Percentiles rank a stretch among this genome's conserved stretches.
These are phyloP conservation scores for Rhinogobio ventralis DNA, from an alignment of 2,797 vertebrate genomes.

Conservation along the genomic window DNA sequence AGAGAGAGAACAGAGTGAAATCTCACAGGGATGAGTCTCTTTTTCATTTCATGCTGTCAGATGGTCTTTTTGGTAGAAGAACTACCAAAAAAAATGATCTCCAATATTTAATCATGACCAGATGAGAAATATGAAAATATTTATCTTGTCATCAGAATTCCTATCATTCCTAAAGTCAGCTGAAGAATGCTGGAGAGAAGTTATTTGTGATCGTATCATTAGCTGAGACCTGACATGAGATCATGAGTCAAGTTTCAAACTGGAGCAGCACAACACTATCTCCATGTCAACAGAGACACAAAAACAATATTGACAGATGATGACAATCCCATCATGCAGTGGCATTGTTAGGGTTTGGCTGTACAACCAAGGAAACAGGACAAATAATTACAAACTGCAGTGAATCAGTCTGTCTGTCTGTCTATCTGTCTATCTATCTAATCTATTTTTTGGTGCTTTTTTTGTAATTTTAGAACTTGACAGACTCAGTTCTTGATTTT, in stretches of 20 bases:
- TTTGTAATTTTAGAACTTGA: not conserved
- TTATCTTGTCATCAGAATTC: slow-evolving; percentile 22
- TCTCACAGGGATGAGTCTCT: not conserved
- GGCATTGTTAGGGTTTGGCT: slow-evolving; percentile 3
- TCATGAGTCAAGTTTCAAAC: slow-evolving; percentile 7
- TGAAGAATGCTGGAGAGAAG: not conserved
- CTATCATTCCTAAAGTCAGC: slow-evolving; percentile 29
- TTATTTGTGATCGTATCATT: not conserved
- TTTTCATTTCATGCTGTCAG: not conserved
- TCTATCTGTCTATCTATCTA: too few relatives aligned
- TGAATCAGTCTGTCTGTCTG: not conserved
- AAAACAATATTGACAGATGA: slow-evolving; percentile 31
- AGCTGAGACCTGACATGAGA: slow-evolving; percentile 19
- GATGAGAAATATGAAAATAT: slow-evolving; percentile 17
- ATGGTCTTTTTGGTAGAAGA: not conserved
- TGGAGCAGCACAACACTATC: slow-evolving; percentile 1
- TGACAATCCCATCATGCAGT: slow-evolving; percentile 20
- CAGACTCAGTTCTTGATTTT: not conserved
- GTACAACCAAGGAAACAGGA: slow-evolving; percentile 35
- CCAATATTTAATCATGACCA: slow-evolving; percentile 32
- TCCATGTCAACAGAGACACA: slow-evolving; percentile 17
- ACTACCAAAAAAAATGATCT: not conserved
- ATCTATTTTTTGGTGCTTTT: too few relatives aligned
- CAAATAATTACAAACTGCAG: slow-evolving; percentile 53
- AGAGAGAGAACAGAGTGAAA: slow-evolving; percentile 11